Conservation (phyloP, 1,140 invertebrate genomes). For the Triops cancriformis region DNA sequence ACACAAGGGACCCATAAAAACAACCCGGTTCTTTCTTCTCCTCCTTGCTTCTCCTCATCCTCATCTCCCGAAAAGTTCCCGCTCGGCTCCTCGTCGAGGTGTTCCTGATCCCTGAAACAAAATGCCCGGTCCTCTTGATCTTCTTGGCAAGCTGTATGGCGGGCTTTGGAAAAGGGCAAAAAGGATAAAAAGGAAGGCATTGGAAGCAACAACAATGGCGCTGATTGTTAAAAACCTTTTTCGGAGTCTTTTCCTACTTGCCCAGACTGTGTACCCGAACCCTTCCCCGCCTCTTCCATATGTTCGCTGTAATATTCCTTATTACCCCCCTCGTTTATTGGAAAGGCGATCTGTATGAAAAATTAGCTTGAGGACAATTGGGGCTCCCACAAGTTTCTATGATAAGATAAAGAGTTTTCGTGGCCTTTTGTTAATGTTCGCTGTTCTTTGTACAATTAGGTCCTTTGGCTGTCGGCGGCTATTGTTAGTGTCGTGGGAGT, state of each 20-base stretch:
- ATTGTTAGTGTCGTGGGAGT: neutral
- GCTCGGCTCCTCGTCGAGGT: neutral
- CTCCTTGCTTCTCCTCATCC: neutral
- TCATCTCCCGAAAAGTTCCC: neutral
- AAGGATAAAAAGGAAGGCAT: neutral
- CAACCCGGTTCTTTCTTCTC: slow-evolving; percentile 12
- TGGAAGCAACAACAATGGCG: neutral
- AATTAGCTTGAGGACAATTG: neutral
- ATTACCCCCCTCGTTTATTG: neutral
- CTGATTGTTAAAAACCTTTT: neutral
- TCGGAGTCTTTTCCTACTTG: neutral
- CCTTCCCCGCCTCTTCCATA: neutral
- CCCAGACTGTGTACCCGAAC: neutral
- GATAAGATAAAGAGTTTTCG: neutral
- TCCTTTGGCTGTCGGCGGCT: neutral
- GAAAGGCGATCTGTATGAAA: neutral
- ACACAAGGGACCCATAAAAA: slow-evolving; percentile 8
- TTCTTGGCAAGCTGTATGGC: slow-evolving; percentile 3
- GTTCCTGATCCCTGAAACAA: neutral
- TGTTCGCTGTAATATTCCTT: neutral
- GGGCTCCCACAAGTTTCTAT: neutral
- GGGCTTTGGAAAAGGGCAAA: neutral
- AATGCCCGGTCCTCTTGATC: slow-evolving; percentile 8
- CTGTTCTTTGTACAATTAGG: neutral
- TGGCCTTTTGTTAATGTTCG: neutral